Percentiles rank a stretch among this genome's conserved stretches.
phyloP scores from a whole-genome alignment of 2,797 vertebrate species.

The Sciurus vulgaris region DNA sequence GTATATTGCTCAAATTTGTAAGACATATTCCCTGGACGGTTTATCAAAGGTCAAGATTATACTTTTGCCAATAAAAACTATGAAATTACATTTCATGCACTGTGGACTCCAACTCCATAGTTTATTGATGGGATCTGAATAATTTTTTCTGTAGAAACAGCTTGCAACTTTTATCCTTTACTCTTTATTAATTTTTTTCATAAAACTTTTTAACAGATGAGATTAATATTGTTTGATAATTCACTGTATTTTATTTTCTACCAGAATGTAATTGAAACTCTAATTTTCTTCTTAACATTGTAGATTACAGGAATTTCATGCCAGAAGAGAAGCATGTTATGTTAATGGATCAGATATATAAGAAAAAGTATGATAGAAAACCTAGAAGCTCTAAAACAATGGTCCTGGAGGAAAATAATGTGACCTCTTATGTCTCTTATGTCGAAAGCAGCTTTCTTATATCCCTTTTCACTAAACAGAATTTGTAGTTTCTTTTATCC shows the following conservation, averaged over 20 bases:
- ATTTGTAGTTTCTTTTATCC: background rate
- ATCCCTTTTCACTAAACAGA: background rate
- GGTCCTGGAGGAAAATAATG: background rate
- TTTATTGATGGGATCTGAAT: background rate
- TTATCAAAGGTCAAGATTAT: slow-evolving; percentile 47
- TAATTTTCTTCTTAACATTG: background rate
- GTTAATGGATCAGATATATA: background rate
- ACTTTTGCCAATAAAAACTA: slow-evolving; percentile 50
- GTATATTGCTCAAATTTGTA: background rate
- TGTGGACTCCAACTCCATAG: background rate
- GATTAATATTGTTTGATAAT: slow-evolving; percentile 2
- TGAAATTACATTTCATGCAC: background rate
- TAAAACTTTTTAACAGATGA: background rate
- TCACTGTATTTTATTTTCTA: background rate
- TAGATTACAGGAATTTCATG: background rate
- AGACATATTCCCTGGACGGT: background rate
- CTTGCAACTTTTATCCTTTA: background rate
- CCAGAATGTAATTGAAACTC: background rate
- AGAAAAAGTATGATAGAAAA: background rate
- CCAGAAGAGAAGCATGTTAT: background rate
- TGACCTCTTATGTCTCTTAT: background rate
- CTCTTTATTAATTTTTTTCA: background rate
- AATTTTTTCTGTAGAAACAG: background rate
- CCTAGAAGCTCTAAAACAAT: background rate
- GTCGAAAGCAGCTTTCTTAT: background rate